Conservation (phyloP, 2,113 vertebrate genomes). For the Argyrosomus japonicus region DNA sequence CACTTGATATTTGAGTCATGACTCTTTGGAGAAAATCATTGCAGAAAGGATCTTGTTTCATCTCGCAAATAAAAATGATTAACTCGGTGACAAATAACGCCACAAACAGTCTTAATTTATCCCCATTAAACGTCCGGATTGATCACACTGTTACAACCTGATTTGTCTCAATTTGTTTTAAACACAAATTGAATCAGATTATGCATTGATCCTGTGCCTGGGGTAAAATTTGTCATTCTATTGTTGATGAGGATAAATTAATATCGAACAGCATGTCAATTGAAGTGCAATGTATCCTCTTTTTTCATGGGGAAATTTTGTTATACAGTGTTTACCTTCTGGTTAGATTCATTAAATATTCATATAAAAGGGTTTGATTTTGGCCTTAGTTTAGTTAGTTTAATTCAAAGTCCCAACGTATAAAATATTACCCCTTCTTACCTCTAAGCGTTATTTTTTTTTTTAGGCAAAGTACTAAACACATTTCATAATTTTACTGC, state of each 20-base stretch:
- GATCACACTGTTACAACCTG: constrained; percentile 55
- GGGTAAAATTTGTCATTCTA: constrained; percentile 44
- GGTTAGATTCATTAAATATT: constrained; percentile 2
- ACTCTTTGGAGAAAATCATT: constrained; percentile 49
- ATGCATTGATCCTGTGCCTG: constrained; percentile 65
- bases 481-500: constrained; percentile 25
- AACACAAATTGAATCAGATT: constrained; percentile 68
- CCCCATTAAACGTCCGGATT: constrained; percentile 47
- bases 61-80: constrained; percentile 57
- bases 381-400: not conserved
- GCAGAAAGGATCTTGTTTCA: constrained; percentile 51
- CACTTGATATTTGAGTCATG: constrained; percentile 56
- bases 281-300: not conserved
- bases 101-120: constrained; percentile 29
- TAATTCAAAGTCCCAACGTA: not conserved
- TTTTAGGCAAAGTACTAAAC: not conserved
- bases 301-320: not conserved
- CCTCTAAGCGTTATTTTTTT: constrained; percentile 10
- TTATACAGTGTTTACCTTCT: not conserved
- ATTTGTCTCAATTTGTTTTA: constrained; percentile 75
- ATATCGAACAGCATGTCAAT: not conserved
- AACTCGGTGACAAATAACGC: constrained; percentile 42
- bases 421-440: not conserved
- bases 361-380: not conserved
- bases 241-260: constrained; percentile 54